phyloP scores from a whole-genome alignment of 2,888 invertebrate species.

The Chalcosyrphus nemorum region DNA sequence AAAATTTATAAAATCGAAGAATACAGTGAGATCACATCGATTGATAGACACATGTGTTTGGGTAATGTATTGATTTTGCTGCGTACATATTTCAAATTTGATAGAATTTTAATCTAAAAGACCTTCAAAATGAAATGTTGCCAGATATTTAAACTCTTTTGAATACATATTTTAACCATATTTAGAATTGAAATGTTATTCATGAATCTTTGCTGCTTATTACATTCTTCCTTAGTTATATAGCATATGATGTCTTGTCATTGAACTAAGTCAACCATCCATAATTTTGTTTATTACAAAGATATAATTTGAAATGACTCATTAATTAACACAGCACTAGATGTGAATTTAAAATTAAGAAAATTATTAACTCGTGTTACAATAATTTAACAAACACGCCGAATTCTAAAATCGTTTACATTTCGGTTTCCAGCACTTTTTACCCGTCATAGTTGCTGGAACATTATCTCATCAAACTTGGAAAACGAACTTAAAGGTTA shows the following conservation, averaged over 20 bases:
- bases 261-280: neutral
- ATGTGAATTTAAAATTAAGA: constrained; percentile 10
- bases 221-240: neutral
- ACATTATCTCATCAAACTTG: neutral
- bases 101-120: neutral
- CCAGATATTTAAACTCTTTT: constrained; percentile 2
- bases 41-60: constrained; percentile 6
- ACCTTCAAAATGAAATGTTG: neutral
- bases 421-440: neutral
- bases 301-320: neutral
- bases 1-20: neutral
- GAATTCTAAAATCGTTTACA: neutral
- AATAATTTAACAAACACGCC: neutral
- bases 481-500: neutral
- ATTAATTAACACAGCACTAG: constrained; percentile 1
- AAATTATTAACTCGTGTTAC: neutral
- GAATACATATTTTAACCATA: neutral
- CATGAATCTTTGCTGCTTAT: neutral
- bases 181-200: neutral
- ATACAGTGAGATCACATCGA: neutral
- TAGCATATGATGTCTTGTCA: neutral
- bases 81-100: neutral
- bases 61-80: neutral
- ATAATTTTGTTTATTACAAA: constrained; percentile 6
- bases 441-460: neutral